These are phyloP conservation scores for Myrmecobius fasciatus DNA, from an alignment of 2,113 vertebrate genomes.

Conservation along the genomic window DNA sequence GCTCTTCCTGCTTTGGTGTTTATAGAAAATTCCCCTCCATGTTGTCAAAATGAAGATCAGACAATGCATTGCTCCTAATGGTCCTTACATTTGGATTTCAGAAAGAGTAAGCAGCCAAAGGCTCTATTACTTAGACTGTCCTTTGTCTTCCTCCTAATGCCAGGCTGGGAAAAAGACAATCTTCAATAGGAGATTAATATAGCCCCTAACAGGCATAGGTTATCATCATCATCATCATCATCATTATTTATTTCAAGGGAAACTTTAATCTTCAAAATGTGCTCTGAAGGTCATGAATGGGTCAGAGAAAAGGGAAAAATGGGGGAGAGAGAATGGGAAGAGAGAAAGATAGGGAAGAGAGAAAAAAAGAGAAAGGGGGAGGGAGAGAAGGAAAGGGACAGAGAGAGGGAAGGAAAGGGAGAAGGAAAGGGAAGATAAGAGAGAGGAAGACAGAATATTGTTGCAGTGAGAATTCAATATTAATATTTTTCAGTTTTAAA, in stretches of 20 bases:
- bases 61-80: neutral
- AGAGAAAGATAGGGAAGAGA: neutral
- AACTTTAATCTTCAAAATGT: neutral
- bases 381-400: neutral
- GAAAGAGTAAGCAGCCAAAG: neutral
- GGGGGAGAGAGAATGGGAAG: too few species aligned
- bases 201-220: neutral
- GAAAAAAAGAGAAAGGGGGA: too few species aligned
- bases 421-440: neutral
- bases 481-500: neutral
- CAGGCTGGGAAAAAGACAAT: neutral
- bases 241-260: neutral
- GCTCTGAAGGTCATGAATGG: neutral
- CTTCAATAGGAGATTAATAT: neutral
- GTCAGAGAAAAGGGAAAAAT: too few species aligned
- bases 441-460: neutral
- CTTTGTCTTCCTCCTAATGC: neutral
- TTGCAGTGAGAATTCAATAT: neutral
- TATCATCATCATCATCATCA: constrained; percentile 7
- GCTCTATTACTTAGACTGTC: fast-evolving
- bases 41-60: neutral
- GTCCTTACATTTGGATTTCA: neutral
- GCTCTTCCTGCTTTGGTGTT: neutral
- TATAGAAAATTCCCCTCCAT: neutral
- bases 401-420: neutral